A percentile compares a stretch with the other conserved stretches of the same genome.
Conservation (phyloP, 2,113 vertebrate genomes). For the Zingel zingel region DNA sequence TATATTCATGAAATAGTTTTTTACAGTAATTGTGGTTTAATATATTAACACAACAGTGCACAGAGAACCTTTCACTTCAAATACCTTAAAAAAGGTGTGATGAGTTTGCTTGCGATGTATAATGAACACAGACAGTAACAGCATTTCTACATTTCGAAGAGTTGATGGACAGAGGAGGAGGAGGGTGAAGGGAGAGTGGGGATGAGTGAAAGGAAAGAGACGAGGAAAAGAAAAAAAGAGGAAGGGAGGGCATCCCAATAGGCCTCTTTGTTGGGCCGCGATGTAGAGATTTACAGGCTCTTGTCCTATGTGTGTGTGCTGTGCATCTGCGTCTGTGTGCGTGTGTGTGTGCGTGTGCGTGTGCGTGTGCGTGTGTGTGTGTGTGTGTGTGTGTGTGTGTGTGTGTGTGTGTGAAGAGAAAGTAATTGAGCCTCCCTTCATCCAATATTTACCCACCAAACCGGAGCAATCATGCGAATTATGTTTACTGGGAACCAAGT, state of each 20-base stretch:
- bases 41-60: not conserved
- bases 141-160: slow-evolving; percentile 26
- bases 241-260: slow-evolving; percentile 41
- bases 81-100: not conserved
- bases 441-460: slow-evolving; percentile 80
- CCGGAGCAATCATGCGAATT: slow-evolving; percentile 75
- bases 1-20: not conserved
- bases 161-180: slow-evolving; percentile 7
- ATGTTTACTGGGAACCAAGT: slow-evolving; percentile 74
- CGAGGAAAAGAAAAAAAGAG: not conserved
- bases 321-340: slow-evolving; percentile 9
- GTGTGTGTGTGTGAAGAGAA: slow-evolving; percentile 48
- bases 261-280: slow-evolving; percentile 69
- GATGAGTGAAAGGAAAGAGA: slow-evolving; percentile 28
- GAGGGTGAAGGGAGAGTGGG: slow-evolving; percentile 6
- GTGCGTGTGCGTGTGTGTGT: slow-evolving; percentile 34
- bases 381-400: slow-evolving; percentile 26
- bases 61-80: not conserved
- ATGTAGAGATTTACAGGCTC: slow-evolving; percentile 73
- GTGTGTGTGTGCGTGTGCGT: slow-evolving; percentile 39
- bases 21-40: not conserved
- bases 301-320: slow-evolving; percentile 43
- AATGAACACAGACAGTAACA: not conserved
- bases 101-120: not conserved
- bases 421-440: slow-evolving; percentile 75